These are phyloP conservation scores for Apistogramma diplotaenia DNA, from an alignment of 2,113 vertebrate species.

Conservation along the genomic window DNA sequence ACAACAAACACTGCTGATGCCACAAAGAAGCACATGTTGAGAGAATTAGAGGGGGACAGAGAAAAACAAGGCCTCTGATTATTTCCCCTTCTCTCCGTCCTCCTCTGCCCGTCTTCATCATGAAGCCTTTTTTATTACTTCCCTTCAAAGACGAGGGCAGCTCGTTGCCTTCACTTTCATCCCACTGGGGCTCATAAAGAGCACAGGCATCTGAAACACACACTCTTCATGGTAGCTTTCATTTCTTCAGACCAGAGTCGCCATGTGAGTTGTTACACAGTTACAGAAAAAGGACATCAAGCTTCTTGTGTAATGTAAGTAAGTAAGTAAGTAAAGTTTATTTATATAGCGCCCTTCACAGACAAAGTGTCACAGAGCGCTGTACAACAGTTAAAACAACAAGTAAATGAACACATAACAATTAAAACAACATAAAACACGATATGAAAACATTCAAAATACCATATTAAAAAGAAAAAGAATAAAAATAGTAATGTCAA, in stretches of 20 bases:
- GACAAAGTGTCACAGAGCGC: too few relatives aligned
- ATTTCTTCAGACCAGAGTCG: slow-evolving; percentile 16
- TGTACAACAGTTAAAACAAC: too few relatives aligned
- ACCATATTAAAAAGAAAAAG: too few relatives aligned
- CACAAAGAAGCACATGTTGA: not conserved
- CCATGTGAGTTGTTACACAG: not conserved
- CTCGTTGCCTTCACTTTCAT: slow-evolving; percentile 7
- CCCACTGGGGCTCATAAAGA: not conserved
- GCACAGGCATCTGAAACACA: slow-evolving; percentile 25
- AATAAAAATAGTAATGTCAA: too few relatives aligned
- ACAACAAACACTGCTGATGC: not conserved
- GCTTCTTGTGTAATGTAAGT: too few relatives aligned
- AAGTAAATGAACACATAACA: too few relatives aligned
- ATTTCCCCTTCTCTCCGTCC: not conserved
- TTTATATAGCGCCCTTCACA: too few relatives aligned
- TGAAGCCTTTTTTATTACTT: not conserved
- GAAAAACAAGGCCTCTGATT: not conserved
- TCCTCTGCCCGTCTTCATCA: not conserved
- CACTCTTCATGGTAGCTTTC: not conserved
- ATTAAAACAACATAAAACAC: too few relatives aligned
- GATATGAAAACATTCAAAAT: too few relatives aligned
- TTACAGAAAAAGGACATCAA: not conserved
- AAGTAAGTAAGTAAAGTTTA: too few relatives aligned
- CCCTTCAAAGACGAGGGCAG: slow-evolving; percentile 5
- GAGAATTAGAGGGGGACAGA: not conserved